Percentiles rank a stretch among this genome's conserved stretches.
Conservation (phyloP, 1,140 invertebrate species). For the Lucilia cuprina region DNA sequence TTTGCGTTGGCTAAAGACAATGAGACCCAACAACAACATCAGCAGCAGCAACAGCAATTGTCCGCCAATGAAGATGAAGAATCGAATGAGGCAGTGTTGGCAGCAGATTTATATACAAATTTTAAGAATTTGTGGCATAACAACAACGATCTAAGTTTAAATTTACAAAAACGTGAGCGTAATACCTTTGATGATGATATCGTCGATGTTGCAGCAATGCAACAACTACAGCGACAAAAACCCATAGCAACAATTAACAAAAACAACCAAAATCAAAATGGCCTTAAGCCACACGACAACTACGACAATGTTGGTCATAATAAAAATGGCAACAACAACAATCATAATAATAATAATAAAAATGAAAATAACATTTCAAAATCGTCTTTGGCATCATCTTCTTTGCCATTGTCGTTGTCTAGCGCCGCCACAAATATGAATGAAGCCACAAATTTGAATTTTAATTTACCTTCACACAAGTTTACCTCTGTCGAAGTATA, state of each 20-base stretch:
- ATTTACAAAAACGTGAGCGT: slow-evolving; percentile 26
- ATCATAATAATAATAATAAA: not conserved
- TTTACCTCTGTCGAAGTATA: not conserved
- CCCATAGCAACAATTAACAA: slow-evolving; percentile 40
- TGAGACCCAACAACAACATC: not conserved
- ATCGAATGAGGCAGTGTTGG: not conserved
- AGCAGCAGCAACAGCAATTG: not conserved
- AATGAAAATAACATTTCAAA: slow-evolving; percentile 44
- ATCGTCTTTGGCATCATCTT: too few relatives aligned
- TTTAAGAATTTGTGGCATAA: slow-evolving; percentile 19
- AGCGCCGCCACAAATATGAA: slow-evolving; percentile 23
- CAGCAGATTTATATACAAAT: slow-evolving; percentile 1
- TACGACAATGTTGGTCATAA: slow-evolving; percentile 37
- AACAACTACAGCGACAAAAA: slow-evolving; percentile 36
- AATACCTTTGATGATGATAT: slow-evolving; percentile 36
- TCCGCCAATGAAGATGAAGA: not conserved
- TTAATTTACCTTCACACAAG: not conserved
- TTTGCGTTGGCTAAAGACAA: not conserved
- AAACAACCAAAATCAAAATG: slow-evolving; percentile 48
- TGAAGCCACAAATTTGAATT: not conserved
- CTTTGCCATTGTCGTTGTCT: not conserved
- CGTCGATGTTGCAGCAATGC: not conserved
- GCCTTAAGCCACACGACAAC: slow-evolving; percentile 44
- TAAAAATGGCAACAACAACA: not conserved
- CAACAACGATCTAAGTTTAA: not conserved